Conservation (phyloP, 1,140 invertebrate genomes). For the Cecropterus lyciades region DNA sequence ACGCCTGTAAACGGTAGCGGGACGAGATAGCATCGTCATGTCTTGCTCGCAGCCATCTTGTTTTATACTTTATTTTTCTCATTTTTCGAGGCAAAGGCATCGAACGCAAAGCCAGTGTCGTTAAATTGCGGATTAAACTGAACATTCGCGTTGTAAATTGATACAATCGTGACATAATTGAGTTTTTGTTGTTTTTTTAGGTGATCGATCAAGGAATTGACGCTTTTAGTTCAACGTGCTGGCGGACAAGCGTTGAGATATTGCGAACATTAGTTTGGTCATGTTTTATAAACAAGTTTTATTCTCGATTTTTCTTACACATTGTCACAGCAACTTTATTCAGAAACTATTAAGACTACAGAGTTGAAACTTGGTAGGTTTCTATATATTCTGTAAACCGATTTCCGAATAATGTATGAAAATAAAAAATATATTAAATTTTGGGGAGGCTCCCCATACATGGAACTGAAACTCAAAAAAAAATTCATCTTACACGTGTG, state of each 20-base stretch:
- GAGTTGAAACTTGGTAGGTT: too few species aligned
- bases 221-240: slow-evolving; percentile 9
- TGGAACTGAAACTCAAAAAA: too few species aligned
- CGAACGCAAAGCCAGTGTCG: slow-evolving; percentile 32
- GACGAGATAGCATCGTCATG: slow-evolving; percentile 43
- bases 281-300: background rate
- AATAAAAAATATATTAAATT: too few species aligned
- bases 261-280: background rate
- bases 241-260: background rate
- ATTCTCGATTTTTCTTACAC: background rate
- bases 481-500: too few species aligned
- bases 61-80: slow-evolving; percentile 37
- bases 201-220: slow-evolving; percentile 22
- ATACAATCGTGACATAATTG: slow-evolving; percentile 34
- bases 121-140: slow-evolving; percentile 42
- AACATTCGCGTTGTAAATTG: slow-evolving; percentile 21
- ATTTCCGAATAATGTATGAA: too few species aligned
- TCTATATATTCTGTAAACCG: too few species aligned
- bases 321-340: too few species aligned
- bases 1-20: slow-evolving; percentile 48
- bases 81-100: slow-evolving; percentile 15
- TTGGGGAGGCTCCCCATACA: too few species aligned
- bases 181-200: slow-evolving; percentile 13
- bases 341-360: too few species aligned
- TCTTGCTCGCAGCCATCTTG: slow-evolving; percentile 42